Evolutionary conservation across 2,797 vertebrate species (phyloP).

Genomic region (Propithecus perrieri): DNA sequence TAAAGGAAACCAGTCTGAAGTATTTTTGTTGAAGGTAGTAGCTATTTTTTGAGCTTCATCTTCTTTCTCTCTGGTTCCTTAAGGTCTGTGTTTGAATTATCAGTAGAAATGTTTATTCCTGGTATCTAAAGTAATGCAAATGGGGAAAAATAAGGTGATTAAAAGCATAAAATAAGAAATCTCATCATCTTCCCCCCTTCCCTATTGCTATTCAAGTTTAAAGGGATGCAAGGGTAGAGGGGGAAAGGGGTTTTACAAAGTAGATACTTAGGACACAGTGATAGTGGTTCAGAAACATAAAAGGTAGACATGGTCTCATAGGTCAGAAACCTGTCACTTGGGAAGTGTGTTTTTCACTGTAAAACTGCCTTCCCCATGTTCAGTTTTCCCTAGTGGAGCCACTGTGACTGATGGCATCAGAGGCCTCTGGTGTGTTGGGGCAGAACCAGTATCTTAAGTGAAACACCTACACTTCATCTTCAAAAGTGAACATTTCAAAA

Average conservation of each 20-base stretch:
- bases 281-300: background rate
- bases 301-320: background rate
- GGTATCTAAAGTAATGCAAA: slow-evolving; percentile 76
- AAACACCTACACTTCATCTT: background rate
- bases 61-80: slow-evolving; percentile 85
- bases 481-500: background rate
- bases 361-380: background rate
- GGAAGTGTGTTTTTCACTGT: background rate
- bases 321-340: background rate
- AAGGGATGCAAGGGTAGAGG: background rate
- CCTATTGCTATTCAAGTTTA: background rate
- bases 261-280: background rate
- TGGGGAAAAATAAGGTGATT: background rate
- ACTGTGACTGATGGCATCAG: background rate
- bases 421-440: background rate
- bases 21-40: slow-evolving; percentile 12
- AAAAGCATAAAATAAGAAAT: slow-evolving; percentile 1
- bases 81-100: slow-evolving; percentile 42
- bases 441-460: background rate
- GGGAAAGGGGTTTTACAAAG: background rate
- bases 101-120: slow-evolving; percentile 51
- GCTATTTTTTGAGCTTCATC: slow-evolving; percentile 82
- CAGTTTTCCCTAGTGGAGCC: background rate
- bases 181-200: background rate
- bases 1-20: slow-evolving; percentile 3